phyloP scores from a whole-genome alignment of 1,140 invertebrate species.

The Caenorhabditis elegans region DNA sequence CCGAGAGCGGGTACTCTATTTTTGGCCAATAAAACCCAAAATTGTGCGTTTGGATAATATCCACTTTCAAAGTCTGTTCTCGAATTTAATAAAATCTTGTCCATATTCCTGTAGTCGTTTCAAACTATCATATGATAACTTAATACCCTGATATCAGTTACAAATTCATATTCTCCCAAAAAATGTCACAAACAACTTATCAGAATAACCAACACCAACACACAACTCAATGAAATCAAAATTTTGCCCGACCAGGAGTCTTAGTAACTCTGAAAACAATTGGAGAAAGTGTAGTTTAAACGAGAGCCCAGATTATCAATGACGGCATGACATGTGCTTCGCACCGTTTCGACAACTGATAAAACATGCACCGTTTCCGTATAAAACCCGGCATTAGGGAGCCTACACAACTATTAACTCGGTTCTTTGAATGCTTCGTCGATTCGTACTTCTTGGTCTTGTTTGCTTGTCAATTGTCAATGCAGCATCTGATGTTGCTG shows the following conservation, averaged over 20 bases:
- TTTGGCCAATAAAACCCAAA: too few relatives aligned
- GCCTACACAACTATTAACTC: not conserved
- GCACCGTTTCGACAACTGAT: not conserved
- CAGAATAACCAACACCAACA: not conserved
- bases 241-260: too few relatives aligned
- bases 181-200: not conserved
- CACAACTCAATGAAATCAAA: too few relatives aligned
- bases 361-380: not conserved
- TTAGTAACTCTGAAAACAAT: too few relatives aligned
- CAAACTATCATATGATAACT: not conserved
- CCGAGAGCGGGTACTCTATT: too few relatives aligned
- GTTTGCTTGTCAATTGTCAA: not conserved
- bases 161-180: not conserved
- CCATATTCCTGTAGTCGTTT: not conserved
- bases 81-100: too few relatives aligned
- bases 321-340: not conserved
- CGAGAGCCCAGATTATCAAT: not conserved
- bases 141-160: not conserved
- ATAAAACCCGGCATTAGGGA: not conserved
- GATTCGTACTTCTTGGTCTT: not conserved
- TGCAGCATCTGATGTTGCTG: not conserved
- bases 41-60: too few relatives aligned
- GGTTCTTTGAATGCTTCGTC: constrained; percentile 20
- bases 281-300: not conserved
- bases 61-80: too few relatives aligned